Percentiles rank a stretch among this genome's conserved stretches.
Conservation (phyloP, 2,888 invertebrate genomes). For the Drosophila buzzatii region DNA sequence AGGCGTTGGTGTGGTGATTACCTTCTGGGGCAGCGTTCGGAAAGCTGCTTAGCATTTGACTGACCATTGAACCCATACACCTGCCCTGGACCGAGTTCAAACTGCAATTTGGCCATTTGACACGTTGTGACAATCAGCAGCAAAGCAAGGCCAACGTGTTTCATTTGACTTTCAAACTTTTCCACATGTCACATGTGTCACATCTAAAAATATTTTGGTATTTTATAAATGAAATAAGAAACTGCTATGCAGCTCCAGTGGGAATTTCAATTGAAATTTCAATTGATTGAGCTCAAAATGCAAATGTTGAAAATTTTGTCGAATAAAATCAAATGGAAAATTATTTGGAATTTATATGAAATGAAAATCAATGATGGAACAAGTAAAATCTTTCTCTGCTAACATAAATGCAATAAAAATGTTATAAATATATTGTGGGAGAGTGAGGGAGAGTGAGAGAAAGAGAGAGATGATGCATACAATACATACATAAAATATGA, state of each 20-base stretch:
- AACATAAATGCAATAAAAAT: background rate
- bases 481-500: too few relatives aligned
- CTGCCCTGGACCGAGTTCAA: conserved; percentile 34
- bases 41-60: background rate
- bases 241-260: background rate
- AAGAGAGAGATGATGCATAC: too few relatives aligned
- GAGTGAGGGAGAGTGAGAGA: background rate
- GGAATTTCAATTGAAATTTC: conserved; percentile 11
- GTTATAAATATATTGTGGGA: background rate
- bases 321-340: background rate
- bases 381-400: background rate
- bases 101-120: conserved; percentile 37
- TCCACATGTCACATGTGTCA: conserved; percentile 13
- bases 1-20: conserved; percentile 67
- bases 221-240: background rate
- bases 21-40: conserved; percentile 39
- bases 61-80: conserved; percentile 9
- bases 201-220: background rate
- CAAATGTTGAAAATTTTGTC: conserved; percentile 20
- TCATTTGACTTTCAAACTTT: conserved; percentile 22
- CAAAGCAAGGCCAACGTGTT: conserved; percentile 7
- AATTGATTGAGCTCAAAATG: conserved; percentile 40
- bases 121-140: conserved; percentile 55
- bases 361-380: background rate
- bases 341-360: background rate